Base-by-base conservation (phyloP, 2,797 vertebrate species). In the Halcyon badia region DNA sequence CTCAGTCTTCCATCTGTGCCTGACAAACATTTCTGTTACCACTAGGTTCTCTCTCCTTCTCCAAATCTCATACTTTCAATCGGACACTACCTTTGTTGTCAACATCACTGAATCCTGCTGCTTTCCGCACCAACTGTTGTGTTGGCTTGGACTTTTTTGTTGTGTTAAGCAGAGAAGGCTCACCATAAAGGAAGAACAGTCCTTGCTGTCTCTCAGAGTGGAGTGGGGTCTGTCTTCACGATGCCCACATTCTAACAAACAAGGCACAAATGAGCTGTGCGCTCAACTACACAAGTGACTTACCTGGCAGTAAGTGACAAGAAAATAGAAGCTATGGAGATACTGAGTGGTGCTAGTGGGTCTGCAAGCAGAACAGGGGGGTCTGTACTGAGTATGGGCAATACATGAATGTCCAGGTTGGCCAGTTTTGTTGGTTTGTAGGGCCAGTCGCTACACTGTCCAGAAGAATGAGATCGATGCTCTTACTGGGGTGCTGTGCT, bases 401-500 rank as follows among this genome's bases (percentile, higher is more conserved):
- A 35, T 54, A 18, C 8, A 20, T 6, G 28, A 30, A 21, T 11
- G 1, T 22, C 35, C 0, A 5, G 18, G 31, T 6, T 81, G 73
- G n/a, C 49, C 31, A 15, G 7, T 72, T 83, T 15, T 68, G 39
- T 57, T 86, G 51, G 25, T 54, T 44, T 35, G 17, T 42, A 51
- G 49, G 71, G 71, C 61, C 39, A 79, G 14, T 78, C 52, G 33
- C 26, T 78, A 6, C 22, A 5, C 49, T 54, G 60, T 65, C 44
- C 31, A 48, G 49, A 57, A 75, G 60, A 83, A 44, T 5, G 24
- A 77, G 39, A 54, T 10, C 0, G 0, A 10, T 14, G 25, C 41
- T 66, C 16, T 44, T 94, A 39, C 12, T 8, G 2, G 5, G 4
- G 9, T 79, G n/a, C n/a, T 86, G 51, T 72, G 41, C 42, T 73